These are phyloP conservation scores for Carcina quercana DNA, from an alignment of 2,888 invertebrate species.

Conservation along the genomic window DNA sequence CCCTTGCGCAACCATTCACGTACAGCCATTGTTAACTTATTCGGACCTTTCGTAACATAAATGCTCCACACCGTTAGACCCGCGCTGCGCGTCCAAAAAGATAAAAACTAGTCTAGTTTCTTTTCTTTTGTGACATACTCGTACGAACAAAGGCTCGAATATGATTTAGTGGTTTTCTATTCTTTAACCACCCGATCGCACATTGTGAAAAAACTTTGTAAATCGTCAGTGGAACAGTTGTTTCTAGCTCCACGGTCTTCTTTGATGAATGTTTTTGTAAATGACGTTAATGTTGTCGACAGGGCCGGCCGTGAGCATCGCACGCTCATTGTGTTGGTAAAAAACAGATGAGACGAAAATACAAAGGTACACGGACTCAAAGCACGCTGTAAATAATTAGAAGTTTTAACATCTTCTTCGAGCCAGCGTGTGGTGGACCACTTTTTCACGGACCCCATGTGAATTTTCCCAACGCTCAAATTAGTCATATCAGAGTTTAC, in stretches of 20 bases:
- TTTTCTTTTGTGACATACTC: constrained; percentile 48
- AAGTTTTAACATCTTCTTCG: constrained; percentile 4
- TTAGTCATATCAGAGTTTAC: constrained; percentile 2
- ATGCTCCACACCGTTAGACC: constrained; percentile 52
- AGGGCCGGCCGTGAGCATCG: constrained; percentile 4
- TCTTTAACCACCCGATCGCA: constrained; percentile 24
- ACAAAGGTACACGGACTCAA: constrained; percentile 9
- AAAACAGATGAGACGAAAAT: constrained; percentile 6
- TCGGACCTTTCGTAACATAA: constrained; percentile 47
- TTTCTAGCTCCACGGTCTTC: constrained; percentile 4
- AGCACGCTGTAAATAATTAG: constrained; percentile 10
- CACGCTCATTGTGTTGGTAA: constrained; percentile 8
- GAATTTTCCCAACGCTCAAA: constrained; percentile 7
- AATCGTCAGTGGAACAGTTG: constrained; percentile 7
- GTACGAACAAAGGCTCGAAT: constrained; percentile 52
- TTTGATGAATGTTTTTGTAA: constrained; percentile 7
- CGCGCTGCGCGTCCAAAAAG: constrained; percentile 45
- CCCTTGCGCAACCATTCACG: constrained; percentile 63
- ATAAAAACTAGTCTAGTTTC: constrained; percentile 56
- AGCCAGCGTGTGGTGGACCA: constrained; percentile 5
- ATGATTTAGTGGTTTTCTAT: constrained; percentile 58
- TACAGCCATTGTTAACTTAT: constrained; percentile 52
- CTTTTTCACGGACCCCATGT: constrained; percentile 7
- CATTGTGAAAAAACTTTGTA: constrained; percentile 7
- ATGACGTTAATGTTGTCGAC: constrained; percentile 3